Evolutionary conservation across 2,797 vertebrate species (phyloP).

Genomic region (Lutjanus campechanus): DNA sequence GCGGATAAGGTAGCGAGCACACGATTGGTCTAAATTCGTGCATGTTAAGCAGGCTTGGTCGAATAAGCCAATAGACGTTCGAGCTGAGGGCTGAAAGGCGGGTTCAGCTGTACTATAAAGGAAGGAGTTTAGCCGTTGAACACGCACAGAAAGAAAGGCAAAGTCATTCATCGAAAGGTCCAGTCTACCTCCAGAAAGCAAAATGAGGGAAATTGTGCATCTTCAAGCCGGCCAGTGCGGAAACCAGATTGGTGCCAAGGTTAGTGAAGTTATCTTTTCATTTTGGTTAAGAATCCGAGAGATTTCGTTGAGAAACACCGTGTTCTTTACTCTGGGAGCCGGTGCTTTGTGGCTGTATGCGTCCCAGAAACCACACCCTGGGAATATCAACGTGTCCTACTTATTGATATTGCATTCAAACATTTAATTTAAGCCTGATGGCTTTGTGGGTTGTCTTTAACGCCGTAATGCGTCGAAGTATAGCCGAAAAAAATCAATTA

Average conservation of each 20-base stretch:
- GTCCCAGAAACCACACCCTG: conserved; percentile 76
- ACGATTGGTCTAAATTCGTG: conserved; percentile 50
- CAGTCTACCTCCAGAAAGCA: not conserved
- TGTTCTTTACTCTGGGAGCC: not conserved
- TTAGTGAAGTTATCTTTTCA: conserved; percentile 49
- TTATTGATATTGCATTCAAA: fast-evolving
- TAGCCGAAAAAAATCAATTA: not conserved
- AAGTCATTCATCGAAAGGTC: fast-evolving
- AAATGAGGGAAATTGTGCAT: conserved; percentile 90
- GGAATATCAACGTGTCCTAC: conserved; percentile 33
- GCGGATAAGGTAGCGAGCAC: not conserved
- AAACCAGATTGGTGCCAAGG: conserved; percentile 90
- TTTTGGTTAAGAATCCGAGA: fast-evolving
- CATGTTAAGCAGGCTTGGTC: not conserved
- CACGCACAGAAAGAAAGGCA: conserved; percentile 46
- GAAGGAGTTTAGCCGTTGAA: fast-evolving
- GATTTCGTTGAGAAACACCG: fast-evolving
- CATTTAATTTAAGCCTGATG: fast-evolving
- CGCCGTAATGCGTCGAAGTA: fast-evolving
- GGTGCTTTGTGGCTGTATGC: conserved; percentile 61
- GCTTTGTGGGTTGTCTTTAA: fast-evolving
- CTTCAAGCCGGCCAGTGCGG: conserved; percentile 89
- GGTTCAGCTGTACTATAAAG: conserved; percentile 52
- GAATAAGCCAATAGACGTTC: conserved; percentile 66
- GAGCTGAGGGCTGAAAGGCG: conserved; percentile 38